Conservation (phyloP, 2,113 vertebrate genomes). For the Arizona elegans region DNA sequence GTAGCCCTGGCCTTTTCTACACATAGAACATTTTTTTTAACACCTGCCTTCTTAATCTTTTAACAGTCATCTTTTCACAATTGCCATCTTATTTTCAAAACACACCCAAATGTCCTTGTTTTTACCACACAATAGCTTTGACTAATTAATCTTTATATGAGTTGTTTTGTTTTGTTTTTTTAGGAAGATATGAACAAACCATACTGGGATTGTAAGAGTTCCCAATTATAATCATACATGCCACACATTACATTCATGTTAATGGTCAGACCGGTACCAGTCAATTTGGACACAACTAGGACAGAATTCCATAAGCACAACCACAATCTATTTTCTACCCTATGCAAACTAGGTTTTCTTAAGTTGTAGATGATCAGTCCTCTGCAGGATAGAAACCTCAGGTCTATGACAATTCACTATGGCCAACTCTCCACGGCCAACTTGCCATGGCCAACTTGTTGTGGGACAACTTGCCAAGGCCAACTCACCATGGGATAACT, state of each 20-base stretch:
- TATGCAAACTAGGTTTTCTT: neutral
- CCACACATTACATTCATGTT: neutral
- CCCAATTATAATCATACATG: neutral
- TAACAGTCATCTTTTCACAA: neutral
- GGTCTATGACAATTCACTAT: too few relatives aligned
- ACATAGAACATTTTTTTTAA: neutral
- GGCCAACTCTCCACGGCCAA: too few relatives aligned
- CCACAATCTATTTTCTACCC: neutral
- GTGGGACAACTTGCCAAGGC: too few relatives aligned
- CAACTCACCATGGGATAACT: too few relatives aligned
- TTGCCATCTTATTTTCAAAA: neutral
- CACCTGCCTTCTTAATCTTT: neutral
- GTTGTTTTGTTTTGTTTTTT: neutral
- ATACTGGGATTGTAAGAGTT: neutral
- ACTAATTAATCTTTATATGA: neutral
- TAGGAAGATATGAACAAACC: neutral
- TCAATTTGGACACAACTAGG: neutral
- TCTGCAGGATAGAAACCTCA: neutral
- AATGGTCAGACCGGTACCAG: neutral
- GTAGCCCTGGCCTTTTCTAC: too few relatives aligned
- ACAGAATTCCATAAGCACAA: neutral
- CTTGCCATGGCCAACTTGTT: too few relatives aligned
- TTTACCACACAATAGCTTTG: neutral
- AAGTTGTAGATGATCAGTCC: neutral
- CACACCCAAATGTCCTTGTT: neutral